phyloP scores from a whole-genome alignment of 2,888 invertebrate species.

The Nasonovia ribisnigri region DNA sequence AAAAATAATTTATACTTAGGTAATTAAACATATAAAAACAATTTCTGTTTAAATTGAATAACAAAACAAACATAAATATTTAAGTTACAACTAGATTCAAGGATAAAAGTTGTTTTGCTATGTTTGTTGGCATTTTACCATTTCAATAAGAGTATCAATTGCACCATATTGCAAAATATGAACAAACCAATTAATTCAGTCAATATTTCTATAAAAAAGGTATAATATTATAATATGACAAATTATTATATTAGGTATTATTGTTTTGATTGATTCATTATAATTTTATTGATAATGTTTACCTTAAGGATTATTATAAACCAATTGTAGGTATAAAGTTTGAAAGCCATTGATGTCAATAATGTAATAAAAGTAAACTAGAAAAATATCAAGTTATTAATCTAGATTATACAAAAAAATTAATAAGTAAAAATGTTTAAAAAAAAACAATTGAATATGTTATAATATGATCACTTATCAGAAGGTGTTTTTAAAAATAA shows the following conservation, averaged over 20 bases:
- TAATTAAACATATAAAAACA: slow-evolving; percentile 2
- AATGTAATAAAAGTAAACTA: background rate
- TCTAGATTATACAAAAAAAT: background rate
- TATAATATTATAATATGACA: background rate
- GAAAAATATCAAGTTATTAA: background rate
- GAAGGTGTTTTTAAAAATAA: background rate
- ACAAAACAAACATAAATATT: background rate
- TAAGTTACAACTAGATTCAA: background rate
- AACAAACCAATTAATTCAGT: background rate
- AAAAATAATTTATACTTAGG: background rate
- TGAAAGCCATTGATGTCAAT: background rate
- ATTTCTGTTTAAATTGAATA: background rate
- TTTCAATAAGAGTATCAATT: background rate
- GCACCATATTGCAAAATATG: slow-evolving; percentile 36
- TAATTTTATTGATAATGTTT: background rate
- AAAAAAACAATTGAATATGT: background rate
- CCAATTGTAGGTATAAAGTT: background rate
- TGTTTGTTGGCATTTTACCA: slow-evolving; percentile 27
- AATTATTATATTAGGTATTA: background rate
- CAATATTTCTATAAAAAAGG: background rate
- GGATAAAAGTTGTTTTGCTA: background rate
- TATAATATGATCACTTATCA: background rate
- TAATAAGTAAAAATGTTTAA: background rate
- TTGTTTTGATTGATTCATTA: background rate
- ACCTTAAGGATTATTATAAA: background rate